Evolutionary conservation across 2,797 vertebrate genomes (phyloP), one percentile per base, ranked within the genome.

Genomic region (Spondyliosoma cantharus): DNA sequence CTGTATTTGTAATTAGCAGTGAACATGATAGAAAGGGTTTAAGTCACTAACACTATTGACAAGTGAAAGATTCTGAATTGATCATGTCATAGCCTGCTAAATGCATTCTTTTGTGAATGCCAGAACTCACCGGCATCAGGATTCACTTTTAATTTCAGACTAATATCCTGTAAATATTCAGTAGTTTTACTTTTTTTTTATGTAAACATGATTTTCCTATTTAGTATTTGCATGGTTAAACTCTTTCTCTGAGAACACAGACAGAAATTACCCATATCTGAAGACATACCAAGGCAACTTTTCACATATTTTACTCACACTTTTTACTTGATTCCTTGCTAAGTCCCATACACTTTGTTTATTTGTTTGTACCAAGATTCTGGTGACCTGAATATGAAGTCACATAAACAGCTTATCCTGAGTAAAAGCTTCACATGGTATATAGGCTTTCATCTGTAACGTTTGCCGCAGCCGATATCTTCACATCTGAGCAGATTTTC

Each of bases 321-420:
- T 37, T 37, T 37, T 37, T 37, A 9, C 37, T 37, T 37, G 37
- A 66, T 25, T 59, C 14, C 17, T 25, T 16, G 14, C n/a, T 9
- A 25, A 57, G 43, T 63, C 14, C 7, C 37, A 3, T 37, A 4
- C 58, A 20, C 49, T 12, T 32, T 53, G 19, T 76, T 46, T 22
- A 49, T 58, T 20, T 61, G 8, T 42, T 19, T 57, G 3, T 20
- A 42, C 17, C 0, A 0, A 50, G 13, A 43, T 66, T 53, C 60
- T 75, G 20, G n/a, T 79, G 61, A 81, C 52, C 56, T 80, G 45
- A 56, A 66, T 56, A 76, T 27, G 14, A 58, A 45, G 24, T 27
- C 42, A 64, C 45, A 76, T 52, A 29, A 73, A 71, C 62, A 66
- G 37, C 56, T 73, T 56, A 73, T 71, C 49, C 11, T 37, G 29